Conservation (phyloP, 2,113 vertebrate species). For the Aviceda subcristata region DNA sequence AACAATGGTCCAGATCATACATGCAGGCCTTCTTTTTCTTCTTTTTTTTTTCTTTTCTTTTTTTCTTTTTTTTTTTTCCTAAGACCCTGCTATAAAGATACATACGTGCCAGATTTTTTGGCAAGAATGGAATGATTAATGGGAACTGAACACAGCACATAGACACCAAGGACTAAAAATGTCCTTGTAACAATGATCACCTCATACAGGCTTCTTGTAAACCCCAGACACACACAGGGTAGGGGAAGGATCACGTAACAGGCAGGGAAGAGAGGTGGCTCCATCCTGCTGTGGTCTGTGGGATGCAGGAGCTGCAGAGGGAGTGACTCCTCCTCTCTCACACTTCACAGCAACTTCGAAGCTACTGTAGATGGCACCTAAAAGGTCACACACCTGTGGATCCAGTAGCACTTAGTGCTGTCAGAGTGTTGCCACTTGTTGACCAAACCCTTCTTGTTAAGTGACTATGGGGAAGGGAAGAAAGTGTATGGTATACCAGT, state of each 20-base stretch:
- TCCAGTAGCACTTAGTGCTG: not conserved
- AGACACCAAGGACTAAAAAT: not conserved
- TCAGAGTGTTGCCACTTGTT: not conserved
- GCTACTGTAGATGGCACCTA: not conserved
- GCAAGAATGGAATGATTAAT: not conserved
- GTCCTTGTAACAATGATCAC: not conserved
- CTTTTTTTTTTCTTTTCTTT: too few species aligned
- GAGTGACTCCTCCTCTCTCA: not conserved
- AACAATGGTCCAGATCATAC: not conserved
- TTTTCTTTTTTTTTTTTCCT: not conserved
- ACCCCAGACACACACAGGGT: not conserved
- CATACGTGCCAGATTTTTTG: not conserved
- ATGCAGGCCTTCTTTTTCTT: not conserved
- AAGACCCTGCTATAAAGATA: not conserved
- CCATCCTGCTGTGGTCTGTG: not conserved
- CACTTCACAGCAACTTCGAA: not conserved
- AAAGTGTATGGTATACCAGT: not conserved
- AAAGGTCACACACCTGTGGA: not conserved
- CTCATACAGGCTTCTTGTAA: not conserved
- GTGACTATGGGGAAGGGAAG: not conserved
- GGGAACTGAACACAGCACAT: not conserved
- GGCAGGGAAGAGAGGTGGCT: not conserved
- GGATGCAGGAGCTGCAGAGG: not conserved
- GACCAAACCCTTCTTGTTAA: not conserved
- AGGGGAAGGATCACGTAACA: not conserved